These are phyloP conservation scores for Zele albiditarsus DNA, from an alignment of 2,888 invertebrate species.

Conservation along the genomic window DNA sequence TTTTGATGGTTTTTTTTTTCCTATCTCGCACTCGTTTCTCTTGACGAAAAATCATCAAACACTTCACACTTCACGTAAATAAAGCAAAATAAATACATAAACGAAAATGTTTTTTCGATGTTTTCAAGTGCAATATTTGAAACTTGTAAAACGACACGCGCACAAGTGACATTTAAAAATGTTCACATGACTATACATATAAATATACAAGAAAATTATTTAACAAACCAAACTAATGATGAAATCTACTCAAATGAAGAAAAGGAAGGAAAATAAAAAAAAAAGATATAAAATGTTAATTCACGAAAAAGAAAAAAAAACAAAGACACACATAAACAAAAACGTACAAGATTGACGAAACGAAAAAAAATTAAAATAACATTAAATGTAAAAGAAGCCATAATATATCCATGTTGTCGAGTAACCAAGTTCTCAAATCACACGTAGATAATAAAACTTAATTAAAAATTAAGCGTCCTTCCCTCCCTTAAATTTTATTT, in stretches of 20 bases:
- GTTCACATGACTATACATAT: slow-evolving; percentile 59
- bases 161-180: slow-evolving; percentile 69
- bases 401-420: slow-evolving; percentile 70
- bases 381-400: slow-evolving; percentile 65
- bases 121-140: slow-evolving; percentile 71
- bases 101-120: slow-evolving; percentile 71
- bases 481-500: slow-evolving; percentile 32
- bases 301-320: slow-evolving; percentile 21
- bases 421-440: slow-evolving; percentile 69
- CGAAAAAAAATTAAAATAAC: slow-evolving; percentile 49
- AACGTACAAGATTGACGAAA: slow-evolving; percentile 39
- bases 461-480: slow-evolving; percentile 27
- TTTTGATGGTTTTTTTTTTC: not conserved
- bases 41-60: slow-evolving; percentile 35
- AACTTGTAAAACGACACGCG: slow-evolving; percentile 69
- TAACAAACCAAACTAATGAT: slow-evolving; percentile 7
- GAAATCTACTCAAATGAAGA: slow-evolving; percentile 36
- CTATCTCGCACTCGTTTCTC: not conserved
- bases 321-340: slow-evolving; percentile 22
- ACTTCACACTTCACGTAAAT: slow-evolving; percentile 41
- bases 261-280: slow-evolving; percentile 34
- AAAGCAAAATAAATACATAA: slow-evolving; percentile 18
- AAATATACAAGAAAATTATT: slow-evolving; percentile 39
- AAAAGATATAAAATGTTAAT: not conserved
- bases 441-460: slow-evolving; percentile 59